Conservation (phyloP, 2,113 vertebrate species). For the Glaucidium brasilianum region DNA sequence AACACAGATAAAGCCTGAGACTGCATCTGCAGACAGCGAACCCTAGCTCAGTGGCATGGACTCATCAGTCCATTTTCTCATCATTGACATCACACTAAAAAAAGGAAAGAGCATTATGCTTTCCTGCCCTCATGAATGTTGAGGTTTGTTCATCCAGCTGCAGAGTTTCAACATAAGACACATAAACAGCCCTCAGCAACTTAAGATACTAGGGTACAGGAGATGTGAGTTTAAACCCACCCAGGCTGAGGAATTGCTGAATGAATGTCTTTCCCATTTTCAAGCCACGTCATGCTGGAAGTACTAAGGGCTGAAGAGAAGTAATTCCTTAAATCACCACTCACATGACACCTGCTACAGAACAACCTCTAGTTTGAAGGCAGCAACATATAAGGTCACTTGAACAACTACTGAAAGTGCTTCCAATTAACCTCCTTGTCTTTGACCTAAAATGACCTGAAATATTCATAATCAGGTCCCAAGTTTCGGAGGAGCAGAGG, state of each 20-base stretch:
- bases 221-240: background rate
- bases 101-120: background rate
- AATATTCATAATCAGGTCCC: background rate
- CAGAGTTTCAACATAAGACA: background rate
- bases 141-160: background rate
- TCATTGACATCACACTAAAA: background rate
- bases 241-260: background rate
- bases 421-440: background rate
- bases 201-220: background rate
- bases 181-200: background rate
- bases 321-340: background rate
- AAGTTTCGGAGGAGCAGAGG: background rate
- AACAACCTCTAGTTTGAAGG: background rate
- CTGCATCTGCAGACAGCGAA: background rate
- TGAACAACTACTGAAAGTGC: background rate
- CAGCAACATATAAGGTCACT: background rate
- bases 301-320: background rate
- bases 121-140: background rate
- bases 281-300: background rate
- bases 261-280: background rate
- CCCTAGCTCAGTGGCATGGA: background rate
- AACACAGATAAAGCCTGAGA: background rate
- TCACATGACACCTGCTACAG: background rate
- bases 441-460: background rate
- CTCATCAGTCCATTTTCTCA: background rate